Evolutionary conservation across 2,888 invertebrate genomes (phyloP).

Genomic region (Limenitis camilla): DNA sequence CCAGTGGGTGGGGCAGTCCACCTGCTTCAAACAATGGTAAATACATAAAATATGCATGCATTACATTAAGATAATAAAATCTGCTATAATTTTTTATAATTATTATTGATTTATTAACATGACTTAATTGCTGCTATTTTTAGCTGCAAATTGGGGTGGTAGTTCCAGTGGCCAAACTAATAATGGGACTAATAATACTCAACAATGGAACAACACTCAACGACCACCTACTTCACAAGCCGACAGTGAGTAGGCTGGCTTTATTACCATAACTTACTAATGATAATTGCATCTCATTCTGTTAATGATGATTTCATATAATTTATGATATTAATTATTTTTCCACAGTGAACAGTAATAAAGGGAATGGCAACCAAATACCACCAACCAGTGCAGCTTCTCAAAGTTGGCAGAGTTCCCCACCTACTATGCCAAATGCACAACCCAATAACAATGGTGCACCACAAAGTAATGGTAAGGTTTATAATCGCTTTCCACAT

Average conservation of each 20-base stretch:
- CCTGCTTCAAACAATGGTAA: conserved; percentile 79
- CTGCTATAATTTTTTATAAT: background rate
- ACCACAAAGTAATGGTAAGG: conserved; percentile 59
- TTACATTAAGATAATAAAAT: background rate
- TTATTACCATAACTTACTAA: conserved; percentile 28
- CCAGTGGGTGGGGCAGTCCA: conserved; percentile 86
- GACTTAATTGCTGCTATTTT: conserved; percentile 15
- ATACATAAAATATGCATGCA: background rate
- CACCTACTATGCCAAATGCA: conserved; percentile 65
- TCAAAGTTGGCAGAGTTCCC: conserved; percentile 63
- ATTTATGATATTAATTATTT: conserved; percentile 9
- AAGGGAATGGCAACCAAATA: conserved; percentile 60
- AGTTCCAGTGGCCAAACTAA: conserved; percentile 62
- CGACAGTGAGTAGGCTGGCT: conserved; percentile 53
- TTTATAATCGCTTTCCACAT: background rate
- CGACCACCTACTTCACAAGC: conserved; percentile 70
- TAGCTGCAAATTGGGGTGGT: conserved; percentile 70
- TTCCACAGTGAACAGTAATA: conserved; percentile 67
- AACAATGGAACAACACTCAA: conserved; percentile 70
- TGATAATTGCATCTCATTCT: conserved; percentile 7
- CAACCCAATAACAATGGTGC: conserved; percentile 67
- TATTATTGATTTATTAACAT: background rate
- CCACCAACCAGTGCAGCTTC: conserved; percentile 61
- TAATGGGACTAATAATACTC: conserved; percentile 64
- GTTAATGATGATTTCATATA: background rate